Evolutionary conservation across 2,888 invertebrate genomes (phyloP).

Genomic region (Hydriomena furcata): DNA sequence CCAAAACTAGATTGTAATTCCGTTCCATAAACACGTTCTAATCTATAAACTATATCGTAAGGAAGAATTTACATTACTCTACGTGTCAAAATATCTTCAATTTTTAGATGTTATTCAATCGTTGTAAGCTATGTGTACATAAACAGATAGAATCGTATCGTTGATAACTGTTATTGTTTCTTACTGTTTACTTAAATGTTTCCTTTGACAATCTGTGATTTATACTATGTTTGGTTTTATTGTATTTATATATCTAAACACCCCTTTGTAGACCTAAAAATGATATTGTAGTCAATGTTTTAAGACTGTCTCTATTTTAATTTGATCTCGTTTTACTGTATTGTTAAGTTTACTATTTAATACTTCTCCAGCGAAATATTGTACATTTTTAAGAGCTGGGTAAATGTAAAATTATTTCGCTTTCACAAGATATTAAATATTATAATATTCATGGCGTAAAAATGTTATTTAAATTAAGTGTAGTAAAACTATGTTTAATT

Average conservation of each 20-base stretch:
- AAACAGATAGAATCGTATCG: conserved; percentile 62
- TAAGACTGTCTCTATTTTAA: conserved; percentile 53
- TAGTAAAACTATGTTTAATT: conserved; percentile 72
- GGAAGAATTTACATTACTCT: conserved; percentile 46
- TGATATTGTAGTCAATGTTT: conserved; percentile 53
- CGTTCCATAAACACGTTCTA: conserved; percentile 54
- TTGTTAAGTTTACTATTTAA: conserved; percentile 23
- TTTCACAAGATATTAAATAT: conserved; percentile 43
- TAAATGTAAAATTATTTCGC: conserved; percentile 75
- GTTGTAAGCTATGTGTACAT: conserved; percentile 76
- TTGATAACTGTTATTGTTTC: conserved; percentile 39
- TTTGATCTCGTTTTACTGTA: conserved; percentile 36
- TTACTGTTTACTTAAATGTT: conserved; percentile 24
- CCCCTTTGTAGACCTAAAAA: conserved; percentile 27
- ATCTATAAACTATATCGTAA: conserved; percentile 46
- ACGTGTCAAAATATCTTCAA: conserved; percentile 56
- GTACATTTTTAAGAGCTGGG: conserved; percentile 78
- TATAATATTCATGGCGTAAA: conserved; percentile 48
- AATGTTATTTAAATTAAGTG: conserved; percentile 62
- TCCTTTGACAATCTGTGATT: conserved; percentile 43
- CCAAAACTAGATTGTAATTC: conserved; percentile 52
- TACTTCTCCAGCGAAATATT: conserved; percentile 60
- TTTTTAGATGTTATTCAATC: conserved; percentile 66
- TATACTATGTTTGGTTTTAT: conserved; percentile 28
- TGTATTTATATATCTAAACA: conserved; percentile 38